Base-by-base conservation (phyloP, 2,797 vertebrate species). In the Fistularia tabacaria region DNA sequence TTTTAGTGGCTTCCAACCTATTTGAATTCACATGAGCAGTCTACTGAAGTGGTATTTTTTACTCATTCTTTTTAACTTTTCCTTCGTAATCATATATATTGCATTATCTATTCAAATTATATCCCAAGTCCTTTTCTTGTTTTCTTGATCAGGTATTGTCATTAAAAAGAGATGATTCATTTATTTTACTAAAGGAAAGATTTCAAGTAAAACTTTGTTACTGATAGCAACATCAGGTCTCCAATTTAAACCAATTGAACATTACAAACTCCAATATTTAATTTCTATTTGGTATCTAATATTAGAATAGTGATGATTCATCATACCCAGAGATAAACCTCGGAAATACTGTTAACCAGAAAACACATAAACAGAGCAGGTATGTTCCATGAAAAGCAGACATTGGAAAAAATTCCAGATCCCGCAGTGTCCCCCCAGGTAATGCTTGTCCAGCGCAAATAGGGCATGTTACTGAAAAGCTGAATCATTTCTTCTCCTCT, bases 401-500 rank as follows among this genome's bases (percentile, higher is more conserved):
- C 51, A 13, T 57, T 14, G n/a, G 40, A 25, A 25, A 25, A 25
- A 25, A 25, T 25, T 25, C 25, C 25, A 25, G 25, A 25, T 25
- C 25, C 25, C 2, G 25, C 25, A 25, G 25, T 25, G 2, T 5
- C 25, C 25, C 73, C 64, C 70, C 15, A 54, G 67, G 50, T 73
- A 63, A 59, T 74, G 71, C 51, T 57, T 57, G 72, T 71, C 60
- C 63, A 54, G 54, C 62, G 60, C 51, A 72, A 68, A 66, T 64
- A 74, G 57, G 62, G 51, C 69, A 79, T 46, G 52, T 61, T 63
- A 71, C 66, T 67, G 66, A 74, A 80, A 71, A 61, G 65, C 75
- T 82, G 72, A 80, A 62, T 81, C 79, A 79, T 77, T 75, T 38
- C 50, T 45, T 75, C 64, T 71, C 64, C 51, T 53, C 15, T 67